Evolutionary conservation across 1,140 invertebrate genomes (phyloP), one percentile per base, ranked within the genome.

Genomic region (Eueides isabella): DNA sequence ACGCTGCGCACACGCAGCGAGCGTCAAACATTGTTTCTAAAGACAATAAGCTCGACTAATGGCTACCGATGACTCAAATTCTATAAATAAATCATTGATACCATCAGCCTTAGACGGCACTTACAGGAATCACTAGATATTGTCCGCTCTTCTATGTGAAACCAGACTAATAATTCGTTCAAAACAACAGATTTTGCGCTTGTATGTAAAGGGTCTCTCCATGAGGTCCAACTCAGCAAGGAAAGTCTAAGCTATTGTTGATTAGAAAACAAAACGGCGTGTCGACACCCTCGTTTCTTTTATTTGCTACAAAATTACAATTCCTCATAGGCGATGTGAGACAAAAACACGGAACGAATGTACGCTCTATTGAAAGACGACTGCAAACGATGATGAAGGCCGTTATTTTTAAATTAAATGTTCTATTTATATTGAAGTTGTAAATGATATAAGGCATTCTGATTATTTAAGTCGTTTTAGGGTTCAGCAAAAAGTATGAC

Each of bases 161-260:
- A 93, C 91, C 91, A 93, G 87, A 93, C 81, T 91, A 89, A 93
- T 93, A 89, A 93, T 93, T 92, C 85, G 87, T 89, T 77, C 83
- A 88, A 91, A 92, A 92, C 87, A 91, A 90, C 81, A 63, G 75
- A 84, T 65, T 71, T 38, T 76, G 77, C 75, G 81, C 82, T 87
- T 80, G 81, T 81, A 68, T 81, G 74, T 75, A 87, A 86, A 86
- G 85, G 86, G 83, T 83, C 90, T 80, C 90, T 81, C 88, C 87
- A 85, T 86, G 90, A 91, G 81, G 89, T 86, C 86, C 77, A 65
- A 74, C 64, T 76, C 38, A 67, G 67, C 75, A 71, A 82, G 72
- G 85, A 90, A 91, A 89, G 85, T 83, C 79, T 69, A 68, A 61
- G 66, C 80, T 67, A 85, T 93, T 92, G 88, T 93, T 86, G 80